A percentile compares a stretch with the other conserved stretches of the same genome.
Evolutionary conservation across 2,113 vertebrate species (phyloP).

Genomic region (Uria lomvia): DNA sequence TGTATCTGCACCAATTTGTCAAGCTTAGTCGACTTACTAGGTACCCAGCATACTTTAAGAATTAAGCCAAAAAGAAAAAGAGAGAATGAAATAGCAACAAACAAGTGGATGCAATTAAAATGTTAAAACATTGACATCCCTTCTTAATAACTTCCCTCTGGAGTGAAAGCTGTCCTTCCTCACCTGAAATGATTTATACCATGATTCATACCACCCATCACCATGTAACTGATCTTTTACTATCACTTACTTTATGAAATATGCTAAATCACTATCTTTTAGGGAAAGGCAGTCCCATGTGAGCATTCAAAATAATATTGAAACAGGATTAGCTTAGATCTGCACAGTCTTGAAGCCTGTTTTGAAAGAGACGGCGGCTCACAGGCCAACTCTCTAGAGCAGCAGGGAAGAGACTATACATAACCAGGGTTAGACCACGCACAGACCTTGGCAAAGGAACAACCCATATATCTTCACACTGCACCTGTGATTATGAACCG

Average conservation of each 20-base stretch:
- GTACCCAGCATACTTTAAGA: neutral
- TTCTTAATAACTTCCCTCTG: neutral
- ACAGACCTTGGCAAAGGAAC: neutral
- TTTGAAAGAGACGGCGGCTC: neutral
- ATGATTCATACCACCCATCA: neutral
- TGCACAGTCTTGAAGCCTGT: neutral
- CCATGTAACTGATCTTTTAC: neutral
- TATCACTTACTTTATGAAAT: neutral
- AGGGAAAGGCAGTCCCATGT: neutral
- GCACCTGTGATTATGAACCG: neutral
- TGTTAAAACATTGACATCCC: neutral
- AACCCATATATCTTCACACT: neutral
- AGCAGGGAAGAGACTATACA: neutral
- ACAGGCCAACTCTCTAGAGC: neutral
- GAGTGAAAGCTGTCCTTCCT: neutral
- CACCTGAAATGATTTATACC: neutral
- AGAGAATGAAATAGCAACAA: neutral
- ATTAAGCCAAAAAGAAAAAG: neutral
- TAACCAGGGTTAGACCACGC: rapidly evolving
- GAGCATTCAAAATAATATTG: neutral
- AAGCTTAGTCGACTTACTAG: neutral
- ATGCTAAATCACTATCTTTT: neutral
- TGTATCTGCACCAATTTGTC: neutral
- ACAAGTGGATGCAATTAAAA: neutral
- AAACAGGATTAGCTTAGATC: neutral